phyloP scores from a whole-genome alignment of 2,113 vertebrate genomes.

The Pleuronectes platessa region DNA sequence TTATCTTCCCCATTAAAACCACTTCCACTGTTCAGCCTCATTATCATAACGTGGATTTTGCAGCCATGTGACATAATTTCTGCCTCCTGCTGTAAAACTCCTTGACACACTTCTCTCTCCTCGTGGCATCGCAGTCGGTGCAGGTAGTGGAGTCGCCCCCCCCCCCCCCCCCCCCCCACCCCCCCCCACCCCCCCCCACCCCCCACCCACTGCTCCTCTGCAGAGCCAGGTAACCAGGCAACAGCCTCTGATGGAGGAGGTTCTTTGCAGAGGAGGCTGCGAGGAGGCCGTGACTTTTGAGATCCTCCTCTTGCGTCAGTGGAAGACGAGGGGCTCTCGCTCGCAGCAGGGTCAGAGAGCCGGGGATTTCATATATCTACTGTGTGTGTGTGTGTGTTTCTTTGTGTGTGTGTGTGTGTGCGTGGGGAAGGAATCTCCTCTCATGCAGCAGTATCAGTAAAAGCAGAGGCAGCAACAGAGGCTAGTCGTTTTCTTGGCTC shows the following conservation, averaged over 20 bases:
- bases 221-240: conserved; percentile 78
- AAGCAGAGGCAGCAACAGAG: conserved; percentile 22
- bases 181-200: neutral
- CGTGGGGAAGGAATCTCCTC: conserved; percentile 35
- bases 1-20: neutral
- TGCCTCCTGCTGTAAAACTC: conserved; percentile 17
- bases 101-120: conserved; percentile 48
- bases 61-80: neutral
- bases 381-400: neutral
- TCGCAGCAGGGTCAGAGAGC: conserved; percentile 17
- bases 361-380: neutral
- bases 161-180: neutral
- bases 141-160: conserved; percentile 59
- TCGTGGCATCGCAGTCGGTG: conserved; percentile 34
- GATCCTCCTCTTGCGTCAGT: conserved; percentile 57
- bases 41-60: neutral
- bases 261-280: conserved; percentile 65
- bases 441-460: conserved; percentile 16
- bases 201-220: conserved; percentile 51
- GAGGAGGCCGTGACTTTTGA: conserved; percentile 65
- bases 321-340: conserved; percentile 18
- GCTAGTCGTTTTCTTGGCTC: conserved; percentile 50
- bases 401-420: neutral
- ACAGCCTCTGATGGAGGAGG: too few relatives aligned
- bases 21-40: neutral